A percentile compares a stretch with the other conserved stretches of the same genome.
Conservation (phyloP, 2,797 vertebrate species). For the Clarias platycephalus region DNA sequence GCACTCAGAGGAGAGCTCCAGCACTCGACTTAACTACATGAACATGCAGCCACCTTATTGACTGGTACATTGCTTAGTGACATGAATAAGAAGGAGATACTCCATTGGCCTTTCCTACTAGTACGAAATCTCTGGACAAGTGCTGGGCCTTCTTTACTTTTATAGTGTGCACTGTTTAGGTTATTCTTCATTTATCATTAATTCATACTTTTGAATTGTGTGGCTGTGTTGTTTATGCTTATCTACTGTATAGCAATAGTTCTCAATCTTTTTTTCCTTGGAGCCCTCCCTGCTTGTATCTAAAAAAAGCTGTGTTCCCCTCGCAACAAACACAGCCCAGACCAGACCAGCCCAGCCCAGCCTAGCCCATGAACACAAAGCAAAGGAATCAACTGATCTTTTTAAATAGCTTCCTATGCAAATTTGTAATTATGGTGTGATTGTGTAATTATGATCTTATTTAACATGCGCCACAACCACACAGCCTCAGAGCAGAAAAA, state of each 20-base stretch:
- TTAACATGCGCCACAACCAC: too few relatives aligned
- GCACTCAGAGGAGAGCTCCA: conserved; percentile 11
- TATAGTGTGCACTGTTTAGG: not conserved
- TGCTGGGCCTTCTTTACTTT: not conserved
- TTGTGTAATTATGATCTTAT: too few relatives aligned
- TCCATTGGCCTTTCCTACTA: not conserved
- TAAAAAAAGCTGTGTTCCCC: too few relatives aligned
- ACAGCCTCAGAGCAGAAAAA: too few relatives aligned
- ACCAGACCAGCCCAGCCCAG: too few relatives aligned
- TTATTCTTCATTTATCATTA: not conserved
- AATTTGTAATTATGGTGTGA: too few relatives aligned
- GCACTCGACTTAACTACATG: not conserved
- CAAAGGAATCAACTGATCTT: too few relatives aligned
- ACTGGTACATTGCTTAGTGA: conserved; percentile 15
- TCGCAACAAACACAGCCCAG: too few relatives aligned
- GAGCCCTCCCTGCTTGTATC: too few relatives aligned
- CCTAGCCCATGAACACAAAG: too few relatives aligned
- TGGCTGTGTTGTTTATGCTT: not conserved
- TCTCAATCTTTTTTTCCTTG: too few relatives aligned
- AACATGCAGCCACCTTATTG: conserved; percentile 10
- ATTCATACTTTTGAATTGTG: conserved; percentile 5
- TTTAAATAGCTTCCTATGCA: too few relatives aligned
- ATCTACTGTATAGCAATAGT: not conserved
- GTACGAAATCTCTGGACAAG: not conserved
- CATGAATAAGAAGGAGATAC: conserved; percentile 4